Base-by-base conservation (phyloP, 1,140 invertebrate genomes). In the Macrobrachium nipponense region DNA sequence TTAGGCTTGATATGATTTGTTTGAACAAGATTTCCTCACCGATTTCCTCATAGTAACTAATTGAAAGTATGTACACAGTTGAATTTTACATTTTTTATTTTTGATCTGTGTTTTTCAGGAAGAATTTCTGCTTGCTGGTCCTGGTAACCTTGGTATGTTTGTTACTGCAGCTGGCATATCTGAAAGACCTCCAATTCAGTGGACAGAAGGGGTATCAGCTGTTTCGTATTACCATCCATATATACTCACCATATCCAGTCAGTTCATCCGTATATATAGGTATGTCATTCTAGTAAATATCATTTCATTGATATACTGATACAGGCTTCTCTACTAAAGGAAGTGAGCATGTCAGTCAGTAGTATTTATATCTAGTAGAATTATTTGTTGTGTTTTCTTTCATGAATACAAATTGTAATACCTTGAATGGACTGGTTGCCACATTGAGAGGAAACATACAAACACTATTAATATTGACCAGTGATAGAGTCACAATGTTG, bases 121-220 rank as follows among this genome's bases (percentile, higher is more conserved):
- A 64, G 90, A 91, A 70, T 91, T 90, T 86, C 72, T 91, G 8
- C 88, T 91, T 11, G 87, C 72, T 62, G 93, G 93, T 14, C 93
- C 93, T 7, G 92, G 91, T 87, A 91, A 91, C 66, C 89, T 94
- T 18, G 93, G 93, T 8, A 92, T 94, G 90, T 94, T 93, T 91
- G 93, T 93, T 0, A 92, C 92, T 11, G 91, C 92, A 10, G 91
- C 90, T 20, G 93, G 93, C 43, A 92, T 92, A 20, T 93, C 93
- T 17, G 92, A 93, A 86, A 89, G 93, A 58, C 93, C 93, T 36
- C 93, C 93, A 7, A 90, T 94, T 70, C 91, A 91, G 66, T 93
- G 93, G 93, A 91, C 91, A 18, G 90, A 92, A 20, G 91, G 91
- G 76, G 89, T 93, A 17, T 59, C 90, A 10, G 89, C 90, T 68